Evolutionary conservation across 2,113 vertebrate genomes (phyloP).

Genomic region (Synchiropus splendidus): DNA sequence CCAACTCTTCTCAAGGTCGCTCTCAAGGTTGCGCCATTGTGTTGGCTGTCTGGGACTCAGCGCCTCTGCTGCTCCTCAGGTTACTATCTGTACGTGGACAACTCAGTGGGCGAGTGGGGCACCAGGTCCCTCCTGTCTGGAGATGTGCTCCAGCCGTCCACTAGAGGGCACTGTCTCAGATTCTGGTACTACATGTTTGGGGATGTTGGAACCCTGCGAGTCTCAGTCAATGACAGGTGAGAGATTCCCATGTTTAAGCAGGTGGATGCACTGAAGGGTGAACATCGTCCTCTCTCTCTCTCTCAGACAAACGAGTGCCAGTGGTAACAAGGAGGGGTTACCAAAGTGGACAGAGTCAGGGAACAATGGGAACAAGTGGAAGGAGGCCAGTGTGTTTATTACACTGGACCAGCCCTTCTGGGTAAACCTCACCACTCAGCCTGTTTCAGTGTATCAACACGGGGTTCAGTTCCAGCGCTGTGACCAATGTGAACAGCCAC

Average conservation of each 20-base stretch:
- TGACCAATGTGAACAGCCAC: no score
- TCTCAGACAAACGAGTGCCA: slow-evolving; percentile 36
- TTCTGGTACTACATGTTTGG: slow-evolving; percentile 68
- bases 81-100: slow-evolving; percentile 64
- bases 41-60: no score
- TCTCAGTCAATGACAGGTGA: slow-evolving; percentile 59
- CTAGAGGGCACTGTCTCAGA: slow-evolving; percentile 52
- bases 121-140: slow-evolving; percentile 47
- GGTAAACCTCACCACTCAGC: slow-evolving; percentile 40
- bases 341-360: slow-evolving; percentile 52
- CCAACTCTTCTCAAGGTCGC: slow-evolving; percentile 45
- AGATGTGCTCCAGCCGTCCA: slow-evolving; percentile 50
- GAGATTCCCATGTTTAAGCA: no score
- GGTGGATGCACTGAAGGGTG: no score
- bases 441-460: no score
- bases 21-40: neutral
- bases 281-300: no score
- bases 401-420: slow-evolving; percentile 53
- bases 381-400: slow-evolving; percentile 25
- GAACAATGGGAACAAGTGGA: slow-evolving; percentile 53
- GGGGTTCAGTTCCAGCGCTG: no score
- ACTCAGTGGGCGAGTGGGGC: slow-evolving; percentile 52
- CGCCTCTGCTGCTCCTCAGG: no score
- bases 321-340: slow-evolving; percentile 32
- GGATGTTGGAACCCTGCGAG: slow-evolving; percentile 49